These are phyloP conservation scores for Drosophila peninsularis DNA, from an alignment of 2,888 invertebrate genomes.

Conservation along the genomic window DNA sequence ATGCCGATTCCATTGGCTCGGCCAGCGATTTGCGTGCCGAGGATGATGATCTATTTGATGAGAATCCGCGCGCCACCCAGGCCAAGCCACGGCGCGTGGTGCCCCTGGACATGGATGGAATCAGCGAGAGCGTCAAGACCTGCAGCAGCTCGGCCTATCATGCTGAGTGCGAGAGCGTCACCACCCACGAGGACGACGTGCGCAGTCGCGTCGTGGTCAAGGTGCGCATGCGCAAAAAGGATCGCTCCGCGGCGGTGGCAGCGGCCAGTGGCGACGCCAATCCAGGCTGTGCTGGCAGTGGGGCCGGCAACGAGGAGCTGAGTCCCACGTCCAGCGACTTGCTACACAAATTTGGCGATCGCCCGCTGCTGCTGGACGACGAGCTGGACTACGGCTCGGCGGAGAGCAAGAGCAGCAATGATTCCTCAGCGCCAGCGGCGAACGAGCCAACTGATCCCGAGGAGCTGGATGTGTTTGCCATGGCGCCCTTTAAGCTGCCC, in stretches of 20 bases:
- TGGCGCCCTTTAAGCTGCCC: conserved; percentile 88
- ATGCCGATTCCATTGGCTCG: conserved; percentile 90
- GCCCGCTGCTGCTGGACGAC: conserved; percentile 90
- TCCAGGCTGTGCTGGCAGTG: conserved; percentile 20
- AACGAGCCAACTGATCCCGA: conserved; percentile 58
- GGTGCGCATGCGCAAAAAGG: conserved; percentile 85
- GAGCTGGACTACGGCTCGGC: conserved; percentile 89
- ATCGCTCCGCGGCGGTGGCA: conserved; percentile 73
- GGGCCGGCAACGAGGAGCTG: conserved; percentile 82
- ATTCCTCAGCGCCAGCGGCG: conserved; percentile 42
- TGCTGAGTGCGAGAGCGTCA: conserved; percentile 90
- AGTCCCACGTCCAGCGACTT: conserved; percentile 86
- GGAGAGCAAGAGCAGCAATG: conserved; percentile 80
- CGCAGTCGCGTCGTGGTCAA: conserved; percentile 85
- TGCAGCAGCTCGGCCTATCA: conserved; percentile 90
- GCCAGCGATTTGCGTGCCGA: conserved; percentile 89
- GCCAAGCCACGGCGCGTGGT: conserved; percentile 80
- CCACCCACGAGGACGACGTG: conserved; percentile 87
- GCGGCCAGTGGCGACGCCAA: conserved; percentile 42
- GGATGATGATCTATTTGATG: conserved; percentile 85
- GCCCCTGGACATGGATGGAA: conserved; percentile 85
- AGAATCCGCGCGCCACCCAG: conserved; percentile 82
- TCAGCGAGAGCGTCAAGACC: conserved; percentile 88
- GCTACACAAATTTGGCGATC: conserved; percentile 91
- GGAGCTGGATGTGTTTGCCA: conserved; percentile 88